Evolutionary conservation across 2,888 invertebrate species (phyloP).

Genomic region (Leucophenga montana): DNA sequence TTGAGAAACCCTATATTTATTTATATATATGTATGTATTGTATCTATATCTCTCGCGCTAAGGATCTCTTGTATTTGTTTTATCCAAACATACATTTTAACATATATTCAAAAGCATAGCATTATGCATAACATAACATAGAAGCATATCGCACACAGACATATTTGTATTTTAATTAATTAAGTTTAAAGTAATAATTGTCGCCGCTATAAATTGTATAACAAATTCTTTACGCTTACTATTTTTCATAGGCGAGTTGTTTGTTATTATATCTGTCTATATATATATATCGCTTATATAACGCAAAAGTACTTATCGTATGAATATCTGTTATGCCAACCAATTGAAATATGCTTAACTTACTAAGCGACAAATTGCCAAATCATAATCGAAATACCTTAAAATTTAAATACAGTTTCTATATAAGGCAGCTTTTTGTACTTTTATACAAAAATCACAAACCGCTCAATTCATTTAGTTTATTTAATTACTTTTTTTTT

Average conservation of each 20-base stretch:
- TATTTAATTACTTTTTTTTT: not conserved
- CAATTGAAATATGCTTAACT: conserved; percentile 41
- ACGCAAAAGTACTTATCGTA: conserved; percentile 26
- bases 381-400: conserved; percentile 39
- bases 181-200: conserved; percentile 46
- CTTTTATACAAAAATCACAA: conserved; percentile 51
- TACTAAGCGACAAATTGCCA: conserved; percentile 52
- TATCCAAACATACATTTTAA: too few species aligned
- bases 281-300: too few species aligned
- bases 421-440: conserved; percentile 50
- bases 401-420: conserved; percentile 26
- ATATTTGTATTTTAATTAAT: conserved; percentile 6
- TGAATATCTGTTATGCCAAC: conserved; percentile 37
- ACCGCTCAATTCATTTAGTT: not conserved
- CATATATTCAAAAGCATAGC: not conserved
- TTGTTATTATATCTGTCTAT: too few species aligned
- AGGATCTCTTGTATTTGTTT: conserved; percentile 51
- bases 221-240: conserved; percentile 28
- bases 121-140: conserved; percentile 39
- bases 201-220: conserved; percentile 26
- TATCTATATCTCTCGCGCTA: conserved; percentile 47
- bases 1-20: too few species aligned
- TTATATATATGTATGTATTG: not conserved
- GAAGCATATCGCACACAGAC: not conserved
- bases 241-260: conserved; percentile 41